Conservation (phyloP, 2,888 invertebrate genomes). For the Pherbina coryleti region DNA sequence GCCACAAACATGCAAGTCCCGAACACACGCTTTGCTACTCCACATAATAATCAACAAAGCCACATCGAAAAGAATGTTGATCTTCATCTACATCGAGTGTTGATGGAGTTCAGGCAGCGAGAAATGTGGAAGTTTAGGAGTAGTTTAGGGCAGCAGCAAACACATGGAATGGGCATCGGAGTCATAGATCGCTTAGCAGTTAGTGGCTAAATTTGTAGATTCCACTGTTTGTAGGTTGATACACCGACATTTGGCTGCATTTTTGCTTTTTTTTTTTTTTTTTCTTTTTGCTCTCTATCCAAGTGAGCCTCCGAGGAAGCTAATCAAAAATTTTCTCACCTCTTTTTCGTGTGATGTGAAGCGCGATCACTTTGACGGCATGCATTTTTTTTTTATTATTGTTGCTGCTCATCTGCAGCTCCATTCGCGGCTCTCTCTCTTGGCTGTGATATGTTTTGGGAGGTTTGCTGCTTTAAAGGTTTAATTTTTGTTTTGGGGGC, state of each 20-base stretch:
- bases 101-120: not conserved
- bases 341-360: constrained; percentile 64
- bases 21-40: constrained; percentile 37
- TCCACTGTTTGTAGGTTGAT: constrained; percentile 1
- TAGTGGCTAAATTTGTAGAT: constrained; percentile 9
- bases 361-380: constrained; percentile 46
- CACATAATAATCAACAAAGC: constrained; percentile 59
- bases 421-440: not conserved
- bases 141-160: not conserved
- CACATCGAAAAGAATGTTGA: constrained; percentile 58
- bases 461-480: constrained; percentile 29
- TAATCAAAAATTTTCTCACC: constrained; percentile 70
- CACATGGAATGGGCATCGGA: constrained; percentile 16
- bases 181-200: constrained; percentile 35
- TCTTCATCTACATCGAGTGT: constrained; percentile 60
- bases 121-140: constrained; percentile 18
- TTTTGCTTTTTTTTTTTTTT: constrained; percentile 15
- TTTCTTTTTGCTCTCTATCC: constrained; percentile 4
- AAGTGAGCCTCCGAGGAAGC: constrained; percentile 64
- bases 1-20: constrained; percentile 40
- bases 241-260: not conserved
- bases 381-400: constrained; percentile 10
- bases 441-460: constrained; percentile 20
- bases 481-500: constrained; percentile 55
- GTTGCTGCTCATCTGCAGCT: constrained; percentile 22